Evolutionary conservation across 2,888 invertebrate genomes (phyloP).

Genomic region (Dolichomitus sp.): DNA sequence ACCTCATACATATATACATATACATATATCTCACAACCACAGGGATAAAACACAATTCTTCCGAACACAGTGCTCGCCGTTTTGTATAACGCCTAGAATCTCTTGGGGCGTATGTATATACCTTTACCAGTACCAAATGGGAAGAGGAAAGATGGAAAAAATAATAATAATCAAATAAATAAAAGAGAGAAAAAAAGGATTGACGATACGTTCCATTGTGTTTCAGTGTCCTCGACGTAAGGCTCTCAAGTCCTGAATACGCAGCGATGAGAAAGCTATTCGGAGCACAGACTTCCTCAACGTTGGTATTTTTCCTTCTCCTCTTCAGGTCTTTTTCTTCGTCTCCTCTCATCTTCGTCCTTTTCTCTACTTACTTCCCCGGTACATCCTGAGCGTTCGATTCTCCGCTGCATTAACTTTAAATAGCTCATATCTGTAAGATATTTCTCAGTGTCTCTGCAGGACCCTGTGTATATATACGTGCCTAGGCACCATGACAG

Average conservation of each 20-base stretch:
- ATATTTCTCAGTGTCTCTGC: slow-evolving; percentile 38
- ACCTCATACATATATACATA: not conserved
- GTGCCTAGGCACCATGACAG: not conserved
- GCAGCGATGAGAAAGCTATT: slow-evolving; percentile 40
- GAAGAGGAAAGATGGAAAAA: slow-evolving; percentile 21
- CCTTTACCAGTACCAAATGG: not conserved
- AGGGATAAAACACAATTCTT: slow-evolving; percentile 37
- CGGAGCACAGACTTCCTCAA: slow-evolving; percentile 49
- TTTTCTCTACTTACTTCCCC: slow-evolving; percentile 27
- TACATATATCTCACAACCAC: slow-evolving; percentile 15
- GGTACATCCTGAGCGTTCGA: slow-evolving; percentile 26
- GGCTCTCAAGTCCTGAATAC: slow-evolving; percentile 51
- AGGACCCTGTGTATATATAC: not conserved
- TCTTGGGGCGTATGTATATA: slow-evolving; percentile 24
- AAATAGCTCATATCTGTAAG: slow-evolving; percentile 25
- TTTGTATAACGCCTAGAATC: slow-evolving; percentile 57
- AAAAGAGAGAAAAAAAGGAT: slow-evolving; percentile 32
- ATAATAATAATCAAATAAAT: slow-evolving; percentile 14
- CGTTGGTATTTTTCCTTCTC: not conserved
- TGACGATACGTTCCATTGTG: slow-evolving; percentile 41
- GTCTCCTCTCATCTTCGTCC: not conserved
- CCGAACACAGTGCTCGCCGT: slow-evolving; percentile 25
- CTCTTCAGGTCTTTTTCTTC: not conserved
- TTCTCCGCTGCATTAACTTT: slow-evolving; percentile 49
- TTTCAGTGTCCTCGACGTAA: slow-evolving; percentile 46